A percentile compares a stretch with the other conserved stretches of the same genome.
These are phyloP conservation scores for Chamaetylas fuelleborni DNA, from an alignment of 2,113 vertebrate species.

Conservation along the genomic window DNA sequence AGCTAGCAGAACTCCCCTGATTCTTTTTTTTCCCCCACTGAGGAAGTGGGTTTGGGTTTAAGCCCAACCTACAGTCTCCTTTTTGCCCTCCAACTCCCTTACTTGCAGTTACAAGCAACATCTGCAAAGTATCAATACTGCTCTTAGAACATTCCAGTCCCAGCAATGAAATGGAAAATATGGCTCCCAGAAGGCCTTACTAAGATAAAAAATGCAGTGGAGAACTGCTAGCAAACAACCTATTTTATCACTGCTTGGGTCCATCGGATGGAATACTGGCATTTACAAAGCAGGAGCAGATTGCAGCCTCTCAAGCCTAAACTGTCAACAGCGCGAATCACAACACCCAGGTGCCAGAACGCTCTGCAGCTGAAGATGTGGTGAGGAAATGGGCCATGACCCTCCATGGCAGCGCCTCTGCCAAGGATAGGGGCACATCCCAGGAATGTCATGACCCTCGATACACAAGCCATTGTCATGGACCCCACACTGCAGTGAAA, in stretches of 20 bases:
- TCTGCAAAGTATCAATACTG: neutral
- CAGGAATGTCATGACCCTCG: accelerated
- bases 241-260: neutral
- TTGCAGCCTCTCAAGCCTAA: accelerated
- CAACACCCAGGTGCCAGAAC: accelerated
- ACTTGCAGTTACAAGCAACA: neutral
- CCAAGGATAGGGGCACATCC: neutral
- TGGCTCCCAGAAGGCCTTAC: neutral
- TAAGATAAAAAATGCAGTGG: neutral
- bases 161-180: neutral
- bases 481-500: neutral
- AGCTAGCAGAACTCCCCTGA: neutral
- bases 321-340: accelerated
- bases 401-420: accelerated
- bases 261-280: neutral
- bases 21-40: neutral
- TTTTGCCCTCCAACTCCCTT: neutral
- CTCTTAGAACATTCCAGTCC: neutral
- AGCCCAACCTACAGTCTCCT: neutral
- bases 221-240: neutral
- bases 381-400: accelerated
- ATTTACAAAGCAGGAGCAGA: neutral
- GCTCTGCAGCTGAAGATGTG: neutral
- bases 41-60: neutral
- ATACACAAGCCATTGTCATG: accelerated